phyloP scores from a whole-genome alignment of 2,113 vertebrate genomes.

The Haemorhous mexicanus region DNA sequence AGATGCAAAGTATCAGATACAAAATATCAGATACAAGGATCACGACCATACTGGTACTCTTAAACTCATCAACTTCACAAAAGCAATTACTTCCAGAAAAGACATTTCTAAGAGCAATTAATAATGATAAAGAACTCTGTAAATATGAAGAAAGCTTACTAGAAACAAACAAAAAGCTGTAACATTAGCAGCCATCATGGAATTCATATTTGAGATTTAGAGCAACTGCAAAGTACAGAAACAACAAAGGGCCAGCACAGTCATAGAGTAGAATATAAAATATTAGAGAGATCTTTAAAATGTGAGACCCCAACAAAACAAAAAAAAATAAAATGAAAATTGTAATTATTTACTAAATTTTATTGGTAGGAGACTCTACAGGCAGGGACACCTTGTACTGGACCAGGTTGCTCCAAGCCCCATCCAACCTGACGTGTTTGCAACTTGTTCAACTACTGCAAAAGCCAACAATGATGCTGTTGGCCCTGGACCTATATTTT shows the following conservation, averaged over 20 bases:
- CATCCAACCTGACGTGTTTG: rapidly evolving
- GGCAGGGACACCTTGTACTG: neutral
- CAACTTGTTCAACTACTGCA: neutral
- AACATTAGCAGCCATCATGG: neutral
- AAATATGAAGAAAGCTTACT: neutral
- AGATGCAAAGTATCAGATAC: neutral
- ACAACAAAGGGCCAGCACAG: neutral
- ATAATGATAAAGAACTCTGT: neutral
- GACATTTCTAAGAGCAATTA: neutral
- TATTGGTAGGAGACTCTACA: neutral
- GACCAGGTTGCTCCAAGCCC: neutral
- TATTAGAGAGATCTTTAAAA: neutral
- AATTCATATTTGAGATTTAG: neutral
- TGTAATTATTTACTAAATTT: neutral
- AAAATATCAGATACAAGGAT: neutral
- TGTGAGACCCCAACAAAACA: neutral
- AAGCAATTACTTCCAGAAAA: neutral
- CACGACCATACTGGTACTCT: rapidly evolving
- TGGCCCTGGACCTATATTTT: neutral
- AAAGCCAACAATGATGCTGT: neutral
- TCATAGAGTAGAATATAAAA: neutral
- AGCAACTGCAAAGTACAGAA: neutral
- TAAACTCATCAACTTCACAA: rapidly evolving
- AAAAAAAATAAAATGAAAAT: neutral
- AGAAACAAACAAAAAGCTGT: neutral